These are phyloP conservation scores for Epicauta chinensis DNA, from an alignment of 1,140 invertebrate species.

Conservation along the genomic window DNA sequence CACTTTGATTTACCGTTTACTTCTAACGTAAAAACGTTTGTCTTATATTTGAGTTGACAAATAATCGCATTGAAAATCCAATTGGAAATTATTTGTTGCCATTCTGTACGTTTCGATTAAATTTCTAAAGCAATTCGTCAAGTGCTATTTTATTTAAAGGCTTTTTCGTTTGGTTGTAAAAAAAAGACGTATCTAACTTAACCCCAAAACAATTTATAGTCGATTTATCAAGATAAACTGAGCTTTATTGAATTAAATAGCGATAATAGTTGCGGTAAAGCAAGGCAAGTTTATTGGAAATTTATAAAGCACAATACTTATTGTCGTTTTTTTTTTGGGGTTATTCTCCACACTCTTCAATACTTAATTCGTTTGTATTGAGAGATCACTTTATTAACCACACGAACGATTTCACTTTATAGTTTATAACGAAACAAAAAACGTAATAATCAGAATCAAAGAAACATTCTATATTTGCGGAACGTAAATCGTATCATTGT, in stretches of 20 bases:
- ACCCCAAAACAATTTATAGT: conserved; percentile 34
- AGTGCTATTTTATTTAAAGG: not conserved
- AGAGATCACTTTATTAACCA: conserved; percentile 4
- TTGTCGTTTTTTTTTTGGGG: conserved; percentile 21
- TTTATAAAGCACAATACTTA: conserved; percentile 22
- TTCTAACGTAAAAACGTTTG: not conserved
- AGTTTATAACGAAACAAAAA: too few relatives aligned
- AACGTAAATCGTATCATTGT: too few relatives aligned
- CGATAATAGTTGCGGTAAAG: conserved; percentile 28
- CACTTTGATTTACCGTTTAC: not conserved
- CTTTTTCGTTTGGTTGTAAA: conserved; percentile 2
- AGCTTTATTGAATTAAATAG: conserved; percentile 36
- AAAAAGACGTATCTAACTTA: conserved; percentile 16
- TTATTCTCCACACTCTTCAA: too few relatives aligned
- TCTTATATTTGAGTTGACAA: too few relatives aligned
- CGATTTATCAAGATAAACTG: conserved; percentile 36
- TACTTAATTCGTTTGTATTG: conserved; percentile 15
- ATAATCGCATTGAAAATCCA: too few relatives aligned
- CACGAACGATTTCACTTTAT: too few relatives aligned
- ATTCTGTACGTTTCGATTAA: not conserved
- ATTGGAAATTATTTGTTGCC: too few relatives aligned
- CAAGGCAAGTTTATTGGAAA: conserved; percentile 22
- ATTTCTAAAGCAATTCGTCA: not conserved
- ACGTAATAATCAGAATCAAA: too few relatives aligned
- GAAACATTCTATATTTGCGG: too few relatives aligned